A percentile compares a stretch with the other conserved stretches of the same genome.
Evolutionary conservation across 1,140 invertebrate genomes (phyloP).

Genomic region (Drosophila yakuba): DNA sequence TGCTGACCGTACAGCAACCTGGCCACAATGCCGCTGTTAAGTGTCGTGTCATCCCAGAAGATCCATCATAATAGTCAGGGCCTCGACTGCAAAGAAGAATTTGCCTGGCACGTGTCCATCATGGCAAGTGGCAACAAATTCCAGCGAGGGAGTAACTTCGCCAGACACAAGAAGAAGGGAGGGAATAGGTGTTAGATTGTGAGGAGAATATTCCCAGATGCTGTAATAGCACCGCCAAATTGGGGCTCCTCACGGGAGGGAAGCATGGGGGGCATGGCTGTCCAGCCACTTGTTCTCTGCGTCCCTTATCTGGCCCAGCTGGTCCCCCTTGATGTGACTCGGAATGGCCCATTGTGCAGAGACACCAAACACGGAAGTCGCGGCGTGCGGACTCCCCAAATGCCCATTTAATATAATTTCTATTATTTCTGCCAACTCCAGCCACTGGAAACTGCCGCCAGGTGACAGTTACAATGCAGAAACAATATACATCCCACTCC

Average conservation of each 20-base stretch:
- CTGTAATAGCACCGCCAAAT: slow-evolving; percentile 68
- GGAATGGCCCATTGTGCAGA: slow-evolving; percentile 71
- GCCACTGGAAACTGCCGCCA: slow-evolving; percentile 69
- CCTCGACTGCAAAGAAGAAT: slow-evolving; percentile 45
- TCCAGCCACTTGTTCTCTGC: slow-evolving; percentile 18
- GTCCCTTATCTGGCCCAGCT: slow-evolving; percentile 29
- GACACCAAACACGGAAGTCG: slow-evolving; percentile 69
- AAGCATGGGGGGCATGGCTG: slow-evolving; percentile 14
- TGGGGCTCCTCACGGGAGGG: slow-evolving; percentile 34
- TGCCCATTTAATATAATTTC: slow-evolving; percentile 82
- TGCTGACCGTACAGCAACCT: slow-evolving; percentile 54
- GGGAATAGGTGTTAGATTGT: slow-evolving; percentile 49
- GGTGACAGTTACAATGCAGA: slow-evolving; percentile 52
- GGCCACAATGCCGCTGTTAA: slow-evolving; percentile 65
- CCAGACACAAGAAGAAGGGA: neutral
- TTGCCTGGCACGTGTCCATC: slow-evolving; percentile 77
- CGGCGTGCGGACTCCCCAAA: slow-evolving; percentile 71
- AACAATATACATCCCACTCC: slow-evolving; percentile 57
- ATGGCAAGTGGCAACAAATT: slow-evolving; percentile 44
- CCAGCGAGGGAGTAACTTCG: slow-evolving; percentile 44
- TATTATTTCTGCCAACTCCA: slow-evolving; percentile 76
- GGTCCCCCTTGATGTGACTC: slow-evolving; percentile 1
- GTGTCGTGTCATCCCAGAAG: slow-evolving; percentile 76
- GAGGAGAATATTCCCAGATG: slow-evolving; percentile 39
- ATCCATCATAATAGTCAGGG: slow-evolving; percentile 64